Evolutionary conservation across 1,140 invertebrate species (phyloP), one percentile per base, ranked within the genome.

Genomic region (Sipha flava): DNA sequence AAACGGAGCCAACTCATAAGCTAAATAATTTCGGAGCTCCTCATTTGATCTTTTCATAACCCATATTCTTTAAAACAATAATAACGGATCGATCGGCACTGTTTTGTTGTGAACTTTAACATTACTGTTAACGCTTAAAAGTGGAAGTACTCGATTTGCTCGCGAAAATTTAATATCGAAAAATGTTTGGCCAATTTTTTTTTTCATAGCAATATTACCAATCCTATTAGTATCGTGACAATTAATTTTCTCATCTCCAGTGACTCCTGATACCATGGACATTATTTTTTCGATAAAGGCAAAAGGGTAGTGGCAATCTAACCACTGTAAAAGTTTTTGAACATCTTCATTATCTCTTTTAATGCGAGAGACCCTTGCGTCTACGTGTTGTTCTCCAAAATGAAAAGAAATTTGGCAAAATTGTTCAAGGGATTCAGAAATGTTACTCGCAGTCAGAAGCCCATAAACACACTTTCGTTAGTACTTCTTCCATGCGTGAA

Each of bases 371-470:
- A 83, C 83, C 40, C 83, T 82, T 29, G 83, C 75, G 83, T 87
- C 86, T 79, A 85, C 83, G 83, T 87, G 85, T 81, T 87, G 85
- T 23, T 87, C 85, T 16, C 81, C 84, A 29, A 84, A 6, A 40
- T 40, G 10, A 4, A 10, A 4, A 6, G 37, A 40, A 40, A 40
- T 40, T 40, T 10, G 5, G 10, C 5, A 6, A 10, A 40, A 40
- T 6, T 40, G 4, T 40, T 40, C 37, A 10, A 40, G 37, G 10
- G 37, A 4, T 6, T 40, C 37, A 10, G 10, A 6, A 10, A 40
- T 40, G 37, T 4, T 10, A 6, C 5, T 40, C 4, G 5, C 4
- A 4, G 37, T 10, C 4, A 10, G 37, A 4, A 10, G 4, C 5
- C 37, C 4, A 40, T 40, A 10, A 86, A 79, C 9, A 85, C 84